Conservation (phyloP, 92 coral and sea anemone species). For the Phenganax stokvisi region DNA sequence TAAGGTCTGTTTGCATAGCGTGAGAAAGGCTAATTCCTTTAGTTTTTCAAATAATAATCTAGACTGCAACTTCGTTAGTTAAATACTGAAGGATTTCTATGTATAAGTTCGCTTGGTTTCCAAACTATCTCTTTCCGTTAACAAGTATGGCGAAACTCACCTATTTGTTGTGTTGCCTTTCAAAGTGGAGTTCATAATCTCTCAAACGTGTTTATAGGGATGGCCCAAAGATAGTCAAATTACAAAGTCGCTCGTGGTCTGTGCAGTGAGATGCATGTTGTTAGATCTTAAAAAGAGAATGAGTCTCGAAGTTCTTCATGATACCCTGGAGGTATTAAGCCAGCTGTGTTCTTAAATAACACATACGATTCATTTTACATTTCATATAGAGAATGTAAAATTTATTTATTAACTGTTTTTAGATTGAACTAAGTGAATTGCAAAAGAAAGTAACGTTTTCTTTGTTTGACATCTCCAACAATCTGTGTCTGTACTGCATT, state of each 20-base stretch:
- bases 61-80: too few relatives aligned
- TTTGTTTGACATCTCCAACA: slow-evolving; percentile 7
- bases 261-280: slow-evolving; percentile 26
- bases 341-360: background rate
- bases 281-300: slow-evolving; percentile 8
- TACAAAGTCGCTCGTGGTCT: slow-evolving; percentile 32
- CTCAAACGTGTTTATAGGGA: background rate
- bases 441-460: slow-evolving; percentile 5
- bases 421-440: slow-evolving; percentile 23
- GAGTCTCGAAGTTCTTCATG: slow-evolving; percentile 23
- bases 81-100: too few relatives aligned
- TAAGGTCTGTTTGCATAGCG: too few relatives aligned
- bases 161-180: background rate
- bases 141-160: too few relatives aligned
- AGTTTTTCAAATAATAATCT: too few relatives aligned
- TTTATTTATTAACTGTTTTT: background rate
- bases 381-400: background rate
- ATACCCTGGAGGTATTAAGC: slow-evolving; percentile 12
- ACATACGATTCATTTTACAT: background rate
- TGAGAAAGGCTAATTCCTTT: too few relatives aligned
- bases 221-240: slow-evolving; percentile 30
- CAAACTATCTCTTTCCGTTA: too few relatives aligned
- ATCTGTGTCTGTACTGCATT: slow-evolving; percentile 31
- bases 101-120: too few relatives aligned
- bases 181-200: background rate